phyloP scores from a whole-genome alignment of 2,113 vertebrate genomes.

The Colius striatus region DNA sequence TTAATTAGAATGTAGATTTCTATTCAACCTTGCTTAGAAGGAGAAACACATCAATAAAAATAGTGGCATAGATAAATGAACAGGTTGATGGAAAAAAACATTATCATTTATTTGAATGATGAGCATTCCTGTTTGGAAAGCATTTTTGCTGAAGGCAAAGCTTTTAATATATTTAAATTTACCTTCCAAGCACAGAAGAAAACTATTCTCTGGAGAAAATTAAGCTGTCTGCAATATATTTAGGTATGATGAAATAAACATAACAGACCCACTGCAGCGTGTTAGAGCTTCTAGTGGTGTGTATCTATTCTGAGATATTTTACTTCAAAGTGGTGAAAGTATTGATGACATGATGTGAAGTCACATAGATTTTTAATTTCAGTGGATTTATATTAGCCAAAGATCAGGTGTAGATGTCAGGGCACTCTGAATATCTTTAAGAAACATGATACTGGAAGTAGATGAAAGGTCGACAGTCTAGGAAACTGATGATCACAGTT shows the following conservation, averaged over 20 bases:
- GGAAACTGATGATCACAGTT: not conserved
- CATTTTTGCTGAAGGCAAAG: slow-evolving; percentile 31
- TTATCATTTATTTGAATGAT: slow-evolving; percentile 55
- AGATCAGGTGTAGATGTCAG: not conserved
- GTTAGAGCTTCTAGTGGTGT: not conserved
- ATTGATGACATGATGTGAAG: not conserved
- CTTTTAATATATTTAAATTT: slow-evolving; percentile 46
- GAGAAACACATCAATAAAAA: slow-evolving; percentile 39
- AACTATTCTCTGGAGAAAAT: slow-evolving; percentile 25
- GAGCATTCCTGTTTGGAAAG: slow-evolving; percentile 28
- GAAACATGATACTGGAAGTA: not conserved
- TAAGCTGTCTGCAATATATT: slow-evolving; percentile 23
- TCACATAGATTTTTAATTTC: not conserved
- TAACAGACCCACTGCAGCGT: not conserved
- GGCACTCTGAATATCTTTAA: not conserved
- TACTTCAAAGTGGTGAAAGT: not conserved
- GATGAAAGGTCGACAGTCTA: not conserved
- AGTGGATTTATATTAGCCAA: not conserved
- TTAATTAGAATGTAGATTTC: slow-evolving; percentile 47
- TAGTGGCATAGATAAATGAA: slow-evolving; percentile 37
- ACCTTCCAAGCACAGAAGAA: not conserved
- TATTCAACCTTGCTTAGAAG: slow-evolving; percentile 43
- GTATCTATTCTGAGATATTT: slow-evolving; percentile 1
- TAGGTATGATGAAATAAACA: slow-evolving; percentile 22
- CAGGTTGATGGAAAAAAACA: not conserved